These are phyloP conservation scores for Cotesia glomerata DNA, from an alignment of 1,140 invertebrate genomes.

Conservation along the genomic window DNA sequence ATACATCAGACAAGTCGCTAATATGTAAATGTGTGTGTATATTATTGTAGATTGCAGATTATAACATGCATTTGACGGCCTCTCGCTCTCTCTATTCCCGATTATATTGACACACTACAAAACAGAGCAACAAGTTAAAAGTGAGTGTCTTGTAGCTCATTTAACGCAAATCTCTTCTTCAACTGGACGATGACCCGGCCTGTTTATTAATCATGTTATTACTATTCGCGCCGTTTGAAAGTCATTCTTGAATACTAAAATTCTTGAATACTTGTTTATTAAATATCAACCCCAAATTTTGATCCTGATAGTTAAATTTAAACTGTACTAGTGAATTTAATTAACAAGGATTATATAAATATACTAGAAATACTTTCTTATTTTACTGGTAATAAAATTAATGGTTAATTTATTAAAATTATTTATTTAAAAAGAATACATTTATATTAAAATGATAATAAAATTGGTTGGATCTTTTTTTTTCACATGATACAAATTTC, in stretches of 20 bases:
- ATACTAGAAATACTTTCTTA: too few species aligned
- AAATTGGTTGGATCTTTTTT: too few species aligned
- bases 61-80: conserved; percentile 9
- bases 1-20: neutral
- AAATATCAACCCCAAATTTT: too few species aligned
- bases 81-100: neutral
- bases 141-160: conserved; percentile 39
- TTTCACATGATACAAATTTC: too few species aligned
- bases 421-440: too few species aligned
- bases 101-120: conserved; percentile 12
- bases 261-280: neutral
- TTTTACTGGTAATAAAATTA: too few species aligned
- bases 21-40: neutral
- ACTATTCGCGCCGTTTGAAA: conserved; percentile 25
- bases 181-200: conserved; percentile 50
- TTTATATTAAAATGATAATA: too few species aligned
- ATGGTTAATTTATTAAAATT: too few species aligned
- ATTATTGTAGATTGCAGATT: neutral
- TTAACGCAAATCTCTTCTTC: conserved; percentile 49
- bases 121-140: neutral
- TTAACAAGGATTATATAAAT: too few species aligned
- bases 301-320: too few species aligned
- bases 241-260: conserved; percentile 5
- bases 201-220: conserved; percentile 46
- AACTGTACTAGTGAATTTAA: too few species aligned